phyloP scores from a whole-genome alignment of 2,888 invertebrate species.

The Drosophila setosimentum region DNA sequence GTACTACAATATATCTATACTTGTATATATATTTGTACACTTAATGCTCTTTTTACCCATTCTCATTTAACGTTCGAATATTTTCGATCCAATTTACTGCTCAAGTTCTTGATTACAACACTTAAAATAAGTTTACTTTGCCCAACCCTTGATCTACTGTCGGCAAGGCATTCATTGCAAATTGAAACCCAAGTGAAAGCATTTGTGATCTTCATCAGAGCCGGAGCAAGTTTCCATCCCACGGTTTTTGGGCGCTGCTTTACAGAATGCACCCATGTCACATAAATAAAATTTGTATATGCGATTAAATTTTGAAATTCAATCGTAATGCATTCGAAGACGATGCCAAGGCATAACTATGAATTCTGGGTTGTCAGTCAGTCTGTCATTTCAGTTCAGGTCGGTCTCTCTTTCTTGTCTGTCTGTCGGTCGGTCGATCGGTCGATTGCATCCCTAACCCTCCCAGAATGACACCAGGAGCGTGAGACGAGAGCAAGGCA shows the following conservation, averaged over 20 bases:
- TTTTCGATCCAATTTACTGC: not conserved
- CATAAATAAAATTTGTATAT: constrained; percentile 81
- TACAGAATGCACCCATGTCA: constrained; percentile 74
- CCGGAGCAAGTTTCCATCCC: constrained; percentile 61
- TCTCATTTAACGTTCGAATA: not conserved
- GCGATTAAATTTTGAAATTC: constrained; percentile 80
- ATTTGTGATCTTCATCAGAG: constrained; percentile 56
- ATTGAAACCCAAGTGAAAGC: constrained; percentile 54
- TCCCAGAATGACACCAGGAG: constrained; percentile 42
- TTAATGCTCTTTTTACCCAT: not conserved
- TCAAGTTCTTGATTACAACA: not conserved
- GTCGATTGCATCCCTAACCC: constrained; percentile 60
- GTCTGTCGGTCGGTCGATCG: constrained; percentile 31
- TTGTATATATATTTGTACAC: not conserved
- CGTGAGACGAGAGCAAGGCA: constrained; percentile 35
- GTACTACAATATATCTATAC: not conserved
- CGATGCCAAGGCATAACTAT: constrained; percentile 22
- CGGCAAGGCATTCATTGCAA: constrained; percentile 31
- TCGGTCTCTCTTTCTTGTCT: not conserved
- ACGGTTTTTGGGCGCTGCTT: constrained; percentile 52
- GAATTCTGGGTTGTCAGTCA: constrained; percentile 53
- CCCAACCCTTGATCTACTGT: not conserved
- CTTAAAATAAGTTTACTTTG: not conserved
- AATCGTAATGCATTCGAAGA: constrained; percentile 73
- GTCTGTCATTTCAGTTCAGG: constrained; percentile 47